Conservation (phyloP, 2,113 vertebrate genomes). For the Sander lucioperca region DNA sequence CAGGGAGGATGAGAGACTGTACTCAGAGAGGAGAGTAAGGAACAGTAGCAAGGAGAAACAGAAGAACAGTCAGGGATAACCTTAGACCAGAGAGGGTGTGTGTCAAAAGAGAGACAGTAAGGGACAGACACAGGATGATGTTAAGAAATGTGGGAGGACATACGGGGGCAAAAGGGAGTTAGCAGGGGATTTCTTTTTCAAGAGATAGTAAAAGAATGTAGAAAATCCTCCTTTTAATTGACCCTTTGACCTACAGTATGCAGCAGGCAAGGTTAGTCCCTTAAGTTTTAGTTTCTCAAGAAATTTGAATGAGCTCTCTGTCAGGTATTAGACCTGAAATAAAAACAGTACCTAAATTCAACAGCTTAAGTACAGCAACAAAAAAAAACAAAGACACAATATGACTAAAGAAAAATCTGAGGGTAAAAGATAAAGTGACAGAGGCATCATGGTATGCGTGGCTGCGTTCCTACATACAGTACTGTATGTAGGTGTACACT, state of each 20-base stretch:
- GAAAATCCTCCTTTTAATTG: slow-evolving; percentile 29
- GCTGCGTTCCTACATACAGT: neutral
- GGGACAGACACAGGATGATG: slow-evolving; percentile 25
- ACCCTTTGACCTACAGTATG: slow-evolving; percentile 16
- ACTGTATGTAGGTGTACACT: too few relatives aligned
- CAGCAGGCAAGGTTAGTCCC: neutral
- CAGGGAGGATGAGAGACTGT: slow-evolving; percentile 30
- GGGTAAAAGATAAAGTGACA: neutral
- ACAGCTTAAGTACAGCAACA: neutral
- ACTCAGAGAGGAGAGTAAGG: slow-evolving; percentile 10
- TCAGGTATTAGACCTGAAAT: neutral
- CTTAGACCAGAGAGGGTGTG: neutral
- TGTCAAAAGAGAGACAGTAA: neutral
- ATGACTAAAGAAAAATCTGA: neutral
- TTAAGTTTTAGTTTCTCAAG: slow-evolving; percentile 5
- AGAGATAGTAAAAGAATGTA: slow-evolving; percentile 9
- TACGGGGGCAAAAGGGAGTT: neutral
- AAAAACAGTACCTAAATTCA: slow-evolving; percentile 6
- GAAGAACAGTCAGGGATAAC: slow-evolving; percentile 8
- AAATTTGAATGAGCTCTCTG: slow-evolving; percentile 28
- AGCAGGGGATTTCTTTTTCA: neutral
- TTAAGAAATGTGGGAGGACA: slow-evolving; percentile 20
- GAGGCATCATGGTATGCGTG: neutral
- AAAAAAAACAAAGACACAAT: neutral
- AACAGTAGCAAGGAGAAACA: slow-evolving; percentile 30